Evolutionary conservation across 2,113 vertebrate genomes (phyloP).

Genomic region (Asarcornis scutulata): DNA sequence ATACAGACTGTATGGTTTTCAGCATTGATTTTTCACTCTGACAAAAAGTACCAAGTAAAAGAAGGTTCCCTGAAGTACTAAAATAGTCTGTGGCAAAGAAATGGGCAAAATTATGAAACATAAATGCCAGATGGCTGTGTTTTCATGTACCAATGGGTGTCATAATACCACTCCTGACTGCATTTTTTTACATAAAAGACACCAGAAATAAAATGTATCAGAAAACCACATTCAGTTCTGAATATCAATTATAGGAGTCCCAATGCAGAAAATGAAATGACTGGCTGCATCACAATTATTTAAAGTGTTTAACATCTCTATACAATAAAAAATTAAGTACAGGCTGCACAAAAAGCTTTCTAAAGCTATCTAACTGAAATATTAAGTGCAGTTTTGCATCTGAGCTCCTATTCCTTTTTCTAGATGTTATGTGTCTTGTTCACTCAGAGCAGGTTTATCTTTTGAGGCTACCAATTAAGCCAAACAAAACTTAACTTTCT

Average conservation of each 20-base stretch:
- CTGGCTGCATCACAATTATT: background rate
- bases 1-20: background rate
- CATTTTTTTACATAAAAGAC: constrained; percentile 34
- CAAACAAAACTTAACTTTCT: background rate
- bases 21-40: constrained; percentile 18
- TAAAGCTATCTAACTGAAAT: background rate
- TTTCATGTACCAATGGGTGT: constrained; percentile 5
- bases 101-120: constrained; percentile 7
- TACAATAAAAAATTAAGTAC: background rate
- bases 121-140: constrained; percentile 24
- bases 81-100: constrained; percentile 30
- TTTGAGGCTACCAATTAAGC: background rate
- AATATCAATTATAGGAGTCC: constrained; percentile 3
- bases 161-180: constrained; percentile 11
- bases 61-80: constrained; percentile 25
- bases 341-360: background rate
- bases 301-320: background rate
- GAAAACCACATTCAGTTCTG: background rate
- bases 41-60: constrained; percentile 6
- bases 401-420: background rate
- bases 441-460: background rate
- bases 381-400: background rate
- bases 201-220: background rate
- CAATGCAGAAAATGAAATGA: background rate
- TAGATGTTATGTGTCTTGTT: background rate